Evolutionary conservation across 2,113 vertebrate genomes (phyloP).

Genomic region (Lagenorhynchus albirostris): DNA sequence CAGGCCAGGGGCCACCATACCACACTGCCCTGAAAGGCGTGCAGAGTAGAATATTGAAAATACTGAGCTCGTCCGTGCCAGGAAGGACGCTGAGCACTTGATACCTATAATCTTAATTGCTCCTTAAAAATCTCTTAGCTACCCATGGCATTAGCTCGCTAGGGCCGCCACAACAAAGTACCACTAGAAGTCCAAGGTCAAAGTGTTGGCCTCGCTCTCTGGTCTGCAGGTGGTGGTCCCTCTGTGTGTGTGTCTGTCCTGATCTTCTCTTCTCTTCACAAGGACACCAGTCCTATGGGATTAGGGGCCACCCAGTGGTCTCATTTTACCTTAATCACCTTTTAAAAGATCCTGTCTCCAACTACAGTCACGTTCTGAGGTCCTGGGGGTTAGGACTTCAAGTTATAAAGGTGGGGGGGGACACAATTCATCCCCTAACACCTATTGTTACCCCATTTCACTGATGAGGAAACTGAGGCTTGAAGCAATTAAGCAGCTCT

Average conservation of each 20-base stretch:
- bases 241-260: neutral
- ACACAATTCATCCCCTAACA: rapidly evolving
- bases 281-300: neutral
- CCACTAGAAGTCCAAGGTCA: too few species aligned
- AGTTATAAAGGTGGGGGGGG: rapidly evolving
- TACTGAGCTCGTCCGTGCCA: too few species aligned
- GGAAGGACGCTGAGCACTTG: neutral
- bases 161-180: neutral
- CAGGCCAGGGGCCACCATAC: rapidly evolving
- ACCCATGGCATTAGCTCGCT: rapidly evolving
- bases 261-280: neutral
- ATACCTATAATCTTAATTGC: neutral
- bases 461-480: neutral
- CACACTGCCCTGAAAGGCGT: rapidly evolving
- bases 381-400: neutral
- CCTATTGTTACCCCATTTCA: neutral
- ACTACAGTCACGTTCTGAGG: neutral
- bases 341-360: neutral
- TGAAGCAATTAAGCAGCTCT: neutral
- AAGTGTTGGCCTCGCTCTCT: neutral
- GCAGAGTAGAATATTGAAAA: rapidly evolving
- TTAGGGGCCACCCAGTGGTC: rapidly evolving
- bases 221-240: neutral
- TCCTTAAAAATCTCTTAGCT: neutral
- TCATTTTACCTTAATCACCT: neutral